Conservation (phyloP, 2,113 vertebrate species). For the Saimiri boliviensis region DNA sequence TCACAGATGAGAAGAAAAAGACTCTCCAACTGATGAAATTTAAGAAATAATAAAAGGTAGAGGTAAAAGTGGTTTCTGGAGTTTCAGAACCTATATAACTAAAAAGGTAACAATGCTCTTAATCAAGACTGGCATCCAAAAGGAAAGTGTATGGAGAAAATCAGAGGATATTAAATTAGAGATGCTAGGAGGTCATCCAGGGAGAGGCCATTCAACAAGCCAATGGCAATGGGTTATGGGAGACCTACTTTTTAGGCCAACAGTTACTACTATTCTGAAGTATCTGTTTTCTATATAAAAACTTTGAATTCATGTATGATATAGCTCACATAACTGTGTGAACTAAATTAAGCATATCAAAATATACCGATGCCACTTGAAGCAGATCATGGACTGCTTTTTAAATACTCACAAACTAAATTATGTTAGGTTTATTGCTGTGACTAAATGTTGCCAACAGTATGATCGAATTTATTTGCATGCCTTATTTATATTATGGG, state of each 20-base stretch:
- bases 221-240: rapidly evolving
- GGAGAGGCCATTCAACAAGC: not conserved
- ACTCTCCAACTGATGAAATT: not conserved
- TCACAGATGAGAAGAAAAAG: not conserved
- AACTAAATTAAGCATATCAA: not conserved
- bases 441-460: not conserved
- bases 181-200: not conserved
- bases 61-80: not conserved
- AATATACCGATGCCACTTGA: not conserved
- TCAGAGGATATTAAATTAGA: not conserved
- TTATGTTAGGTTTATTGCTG: not conserved
- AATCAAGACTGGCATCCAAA: not conserved
- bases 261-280: not conserved
- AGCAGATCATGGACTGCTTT: not conserved
- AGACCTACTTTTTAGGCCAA: not conserved
- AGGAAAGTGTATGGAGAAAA: not conserved
- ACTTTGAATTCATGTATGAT: not conserved
- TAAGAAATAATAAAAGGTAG: not conserved
- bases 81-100: not conserved
- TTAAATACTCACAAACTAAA: not conserved
- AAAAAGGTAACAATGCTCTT: not conserved
- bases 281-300: not conserved
- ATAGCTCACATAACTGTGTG: not conserved
- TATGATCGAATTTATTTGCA: constrained; percentile 5
- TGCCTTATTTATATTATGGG: not conserved